Conservation (phyloP, 2,888 invertebrate species). For the Loripinus fragilis region DNA sequence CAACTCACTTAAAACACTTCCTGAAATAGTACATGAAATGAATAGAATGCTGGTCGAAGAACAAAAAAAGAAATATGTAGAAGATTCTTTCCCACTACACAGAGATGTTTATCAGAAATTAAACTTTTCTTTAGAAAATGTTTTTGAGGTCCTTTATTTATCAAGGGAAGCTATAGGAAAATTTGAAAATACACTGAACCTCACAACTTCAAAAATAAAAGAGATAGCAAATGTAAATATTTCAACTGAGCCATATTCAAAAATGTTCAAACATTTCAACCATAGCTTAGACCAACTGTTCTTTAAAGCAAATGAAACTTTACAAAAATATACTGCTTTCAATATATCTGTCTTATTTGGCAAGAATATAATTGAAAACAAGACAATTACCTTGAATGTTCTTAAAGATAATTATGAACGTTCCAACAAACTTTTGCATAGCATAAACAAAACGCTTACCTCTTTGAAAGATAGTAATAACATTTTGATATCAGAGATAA, state of each 20-base stretch:
- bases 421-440: background rate
- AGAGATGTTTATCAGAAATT: background rate
- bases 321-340: background rate
- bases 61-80: background rate
- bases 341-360: background rate
- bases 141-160: background rate
- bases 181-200: background rate
- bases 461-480: background rate
- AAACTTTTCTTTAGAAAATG: background rate
- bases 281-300: slow-evolving; percentile 2
- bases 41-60: background rate
- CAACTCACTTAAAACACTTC: background rate
- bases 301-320: background rate
- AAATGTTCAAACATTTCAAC: background rate
- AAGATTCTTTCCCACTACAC: background rate
- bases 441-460: background rate
- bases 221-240: background rate
- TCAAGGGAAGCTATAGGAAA: background rate
- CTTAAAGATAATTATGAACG: background rate
- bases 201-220: background rate
- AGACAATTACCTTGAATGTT: background rate
- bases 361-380: background rate
- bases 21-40: background rate
- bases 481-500: background rate
- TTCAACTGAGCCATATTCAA: background rate